Evolutionary conservation across 2,888 invertebrate species (phyloP).

Genomic region (Sminthurides aquaticus): DNA sequence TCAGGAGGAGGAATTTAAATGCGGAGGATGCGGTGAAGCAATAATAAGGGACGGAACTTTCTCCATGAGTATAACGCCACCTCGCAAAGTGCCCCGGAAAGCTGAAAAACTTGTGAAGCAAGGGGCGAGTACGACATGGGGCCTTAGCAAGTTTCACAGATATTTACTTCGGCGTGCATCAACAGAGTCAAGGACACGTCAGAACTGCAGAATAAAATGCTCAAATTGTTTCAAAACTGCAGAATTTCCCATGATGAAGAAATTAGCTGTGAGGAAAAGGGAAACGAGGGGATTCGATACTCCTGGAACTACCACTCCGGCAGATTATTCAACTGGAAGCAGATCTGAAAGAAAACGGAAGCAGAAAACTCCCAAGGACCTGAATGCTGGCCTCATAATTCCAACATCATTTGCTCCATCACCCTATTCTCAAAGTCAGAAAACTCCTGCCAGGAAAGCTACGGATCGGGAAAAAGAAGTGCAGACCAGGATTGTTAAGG

Average conservation of each 20-base stretch:
- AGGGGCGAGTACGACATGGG: background rate
- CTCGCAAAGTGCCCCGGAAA: background rate
- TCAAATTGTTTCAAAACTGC: background rate
- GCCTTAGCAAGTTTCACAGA: background rate
- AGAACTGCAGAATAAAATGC: background rate
- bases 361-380: slow-evolving; percentile 1
- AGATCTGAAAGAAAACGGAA: background rate
- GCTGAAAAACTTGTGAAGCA: background rate
- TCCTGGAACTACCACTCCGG: background rate
- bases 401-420: slow-evolving; percentile 3
- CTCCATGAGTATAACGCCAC: background rate
- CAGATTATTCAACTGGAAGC: background rate
- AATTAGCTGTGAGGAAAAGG: background rate
- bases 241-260: background rate
- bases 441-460: background rate
- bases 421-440: background rate
- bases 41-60: background rate
- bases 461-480: too few species aligned
- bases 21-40: background rate
- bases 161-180: background rate
- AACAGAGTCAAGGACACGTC: background rate
- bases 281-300: background rate
- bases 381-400: slow-evolving; percentile 5
- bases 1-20: background rate
- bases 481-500: too few species aligned